These are phyloP conservation scores for Adoxophyes honmai DNA, from an alignment of 1,140 invertebrate species.

Conservation along the genomic window DNA sequence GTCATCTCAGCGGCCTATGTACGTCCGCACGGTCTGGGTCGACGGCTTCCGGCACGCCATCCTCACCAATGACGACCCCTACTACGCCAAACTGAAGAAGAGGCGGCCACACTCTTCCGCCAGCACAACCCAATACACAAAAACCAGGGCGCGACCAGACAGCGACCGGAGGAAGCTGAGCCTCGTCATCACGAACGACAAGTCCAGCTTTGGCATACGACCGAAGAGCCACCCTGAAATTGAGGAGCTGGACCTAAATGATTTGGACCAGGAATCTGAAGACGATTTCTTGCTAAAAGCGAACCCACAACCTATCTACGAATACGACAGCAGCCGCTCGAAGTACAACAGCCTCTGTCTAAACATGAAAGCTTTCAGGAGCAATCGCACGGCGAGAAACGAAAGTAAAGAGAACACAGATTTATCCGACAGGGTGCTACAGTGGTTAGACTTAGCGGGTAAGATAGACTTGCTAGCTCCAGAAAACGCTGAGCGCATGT, in stretches of 20 bases:
- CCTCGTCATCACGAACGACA: slow-evolving; percentile 46
- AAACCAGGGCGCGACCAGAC: slow-evolving; percentile 31
- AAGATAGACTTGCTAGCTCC: slow-evolving; percentile 56
- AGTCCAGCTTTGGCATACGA: slow-evolving; percentile 20
- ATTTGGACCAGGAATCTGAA: slow-evolving; percentile 43
- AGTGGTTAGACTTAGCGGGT: slow-evolving; percentile 79
- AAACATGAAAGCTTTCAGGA: slow-evolving; percentile 54
- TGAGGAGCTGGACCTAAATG: slow-evolving; percentile 50
- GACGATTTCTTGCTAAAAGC: slow-evolving; percentile 44
- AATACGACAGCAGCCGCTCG: slow-evolving; percentile 27
- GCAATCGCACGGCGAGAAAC: slow-evolving; percentile 49
- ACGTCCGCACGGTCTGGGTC: slow-evolving; percentile 84
- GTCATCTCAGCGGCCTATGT: slow-evolving; percentile 83
- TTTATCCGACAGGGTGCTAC: slow-evolving; percentile 78
- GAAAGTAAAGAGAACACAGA: slow-evolving; percentile 59
- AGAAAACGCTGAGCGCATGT: slow-evolving; percentile 48
- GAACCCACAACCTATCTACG: slow-evolving; percentile 41
- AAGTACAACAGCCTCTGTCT: slow-evolving; percentile 22
- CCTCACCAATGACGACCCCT: slow-evolving; percentile 81
- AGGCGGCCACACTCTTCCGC: slow-evolving; percentile 49
- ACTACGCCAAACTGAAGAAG: slow-evolving; percentile 44
- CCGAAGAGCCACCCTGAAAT: slow-evolving; percentile 27
- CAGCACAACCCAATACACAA: slow-evolving; percentile 34
- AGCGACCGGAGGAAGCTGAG: slow-evolving; percentile 47
- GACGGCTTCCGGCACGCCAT: slow-evolving; percentile 85